Base-by-base conservation (phyloP, 2,797 vertebrate species). In the Chiroxiphia lanceolata region DNA sequence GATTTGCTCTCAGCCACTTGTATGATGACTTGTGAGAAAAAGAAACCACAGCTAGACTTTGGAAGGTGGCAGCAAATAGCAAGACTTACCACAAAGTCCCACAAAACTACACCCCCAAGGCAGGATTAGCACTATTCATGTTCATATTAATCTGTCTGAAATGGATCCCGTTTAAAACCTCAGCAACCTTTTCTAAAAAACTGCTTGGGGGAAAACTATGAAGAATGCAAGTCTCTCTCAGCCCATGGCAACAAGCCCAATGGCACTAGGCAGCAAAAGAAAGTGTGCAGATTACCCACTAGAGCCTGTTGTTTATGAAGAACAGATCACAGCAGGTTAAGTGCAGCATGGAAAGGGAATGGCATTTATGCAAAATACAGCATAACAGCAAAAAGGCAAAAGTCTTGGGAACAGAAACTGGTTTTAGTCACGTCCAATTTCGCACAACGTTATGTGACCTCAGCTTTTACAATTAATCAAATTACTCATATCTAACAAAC, bases 261-360 rank as follows among this genome's bases (percentile, higher is more conserved):
- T 27, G 53, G 94, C 91, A 96, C 88, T 23, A 94, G 81, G 87
- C 91, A 90, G 96, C 86, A 77, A 94, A 87, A 94, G 74, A 96
- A 95, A 97, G 92, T 91, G 87, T 70, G 64, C 90, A 85, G 94
- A 95, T 93, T 96, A 95, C 42, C 88, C 81, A 95, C 48, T 61
- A 93, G 71, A 78, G 88, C 64, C 86, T 90, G 91, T 94, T 96
- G 93, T 96, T 96, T 94, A 96, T 34, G 68, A 96, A 96, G 93
- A 96, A 94, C 94, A 93, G 94, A 97, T 94, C 94, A 95, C 96
- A 97, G 95, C 94, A 97, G 95, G 94, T 96, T 96, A 95, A 95
- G 91, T 90, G 68, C 80, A 50, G 88, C 95, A 90, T 65, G 57
- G 86, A 95, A 96, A 85, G 77, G 18, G 88, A 97, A 96, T 71